Evolutionary conservation across 2,797 vertebrate genomes (phyloP).

Genomic region (Xenops minutus): DNA sequence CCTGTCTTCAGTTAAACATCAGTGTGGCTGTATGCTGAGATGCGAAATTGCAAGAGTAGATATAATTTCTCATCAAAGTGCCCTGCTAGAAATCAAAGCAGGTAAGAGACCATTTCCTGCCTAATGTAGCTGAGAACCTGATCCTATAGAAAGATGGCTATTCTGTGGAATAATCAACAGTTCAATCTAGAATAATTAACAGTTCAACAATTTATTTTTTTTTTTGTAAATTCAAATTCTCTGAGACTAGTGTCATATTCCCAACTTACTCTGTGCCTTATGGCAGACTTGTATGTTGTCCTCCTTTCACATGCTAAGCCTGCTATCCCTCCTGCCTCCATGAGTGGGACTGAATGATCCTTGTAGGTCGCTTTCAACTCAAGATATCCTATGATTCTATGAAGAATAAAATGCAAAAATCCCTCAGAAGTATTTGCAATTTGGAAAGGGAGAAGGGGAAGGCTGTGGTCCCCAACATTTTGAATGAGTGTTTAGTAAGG

Average conservation of each 20-base stretch:
- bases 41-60: neutral
- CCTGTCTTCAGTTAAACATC: neutral
- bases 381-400: neutral
- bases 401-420: neutral
- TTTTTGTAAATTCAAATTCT: neutral
- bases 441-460: neutral
- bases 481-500: neutral
- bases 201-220: neutral
- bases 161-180: neutral
- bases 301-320: neutral
- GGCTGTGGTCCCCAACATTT: neutral
- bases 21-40: neutral
- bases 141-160: neutral
- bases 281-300: accelerated
- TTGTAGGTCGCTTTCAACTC: neutral
- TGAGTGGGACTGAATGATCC: neutral
- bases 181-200: neutral
- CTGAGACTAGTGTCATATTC: neutral
- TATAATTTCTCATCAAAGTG: neutral
- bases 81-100: neutral
- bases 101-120: neutral
- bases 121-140: neutral
- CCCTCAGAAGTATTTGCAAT: neutral
- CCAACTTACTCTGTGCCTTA: neutral
- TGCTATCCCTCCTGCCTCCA: neutral